Conservation (phyloP, 2,797 vertebrate species). For the Parauchenoglanis ngamensis region DNA sequence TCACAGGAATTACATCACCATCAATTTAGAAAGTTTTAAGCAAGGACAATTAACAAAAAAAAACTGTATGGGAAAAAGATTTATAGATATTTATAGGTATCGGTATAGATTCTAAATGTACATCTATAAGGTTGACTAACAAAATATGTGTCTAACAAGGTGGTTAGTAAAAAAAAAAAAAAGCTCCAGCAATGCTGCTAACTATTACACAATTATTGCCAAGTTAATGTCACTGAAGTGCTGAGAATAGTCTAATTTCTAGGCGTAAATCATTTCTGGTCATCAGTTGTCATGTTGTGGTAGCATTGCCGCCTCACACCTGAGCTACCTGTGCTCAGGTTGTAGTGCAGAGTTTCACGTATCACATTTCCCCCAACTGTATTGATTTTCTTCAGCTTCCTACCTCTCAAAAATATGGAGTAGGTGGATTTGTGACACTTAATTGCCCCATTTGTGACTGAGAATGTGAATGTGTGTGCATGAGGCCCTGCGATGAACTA, state of each 20-base stretch:
- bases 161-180: neutral
- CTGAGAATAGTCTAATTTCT: neutral
- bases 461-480: slow-evolving; percentile 7
- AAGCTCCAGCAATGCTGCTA: neutral
- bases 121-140: neutral
- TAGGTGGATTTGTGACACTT: neutral
- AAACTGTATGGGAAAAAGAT: neutral
- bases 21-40: too few species aligned
- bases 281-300: neutral
- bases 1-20: too few species aligned
- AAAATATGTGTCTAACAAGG: neutral
- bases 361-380: neutral
- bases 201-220: neutral
- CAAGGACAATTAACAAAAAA: neutral
- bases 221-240: neutral
- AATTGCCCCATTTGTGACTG: neutral
- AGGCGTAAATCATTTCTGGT: neutral
- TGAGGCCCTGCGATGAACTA: neutral
- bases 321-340: neutral
- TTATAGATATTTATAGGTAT: too few species aligned
- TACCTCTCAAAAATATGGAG: neutral
- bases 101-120: neutral
- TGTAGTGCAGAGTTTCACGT: neutral
- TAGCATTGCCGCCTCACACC: neutral
- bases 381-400: neutral